These are phyloP conservation scores for Oxygymnocypris stewartii DNA, from an alignment of 2,113 vertebrate species.

Conservation along the genomic window DNA sequence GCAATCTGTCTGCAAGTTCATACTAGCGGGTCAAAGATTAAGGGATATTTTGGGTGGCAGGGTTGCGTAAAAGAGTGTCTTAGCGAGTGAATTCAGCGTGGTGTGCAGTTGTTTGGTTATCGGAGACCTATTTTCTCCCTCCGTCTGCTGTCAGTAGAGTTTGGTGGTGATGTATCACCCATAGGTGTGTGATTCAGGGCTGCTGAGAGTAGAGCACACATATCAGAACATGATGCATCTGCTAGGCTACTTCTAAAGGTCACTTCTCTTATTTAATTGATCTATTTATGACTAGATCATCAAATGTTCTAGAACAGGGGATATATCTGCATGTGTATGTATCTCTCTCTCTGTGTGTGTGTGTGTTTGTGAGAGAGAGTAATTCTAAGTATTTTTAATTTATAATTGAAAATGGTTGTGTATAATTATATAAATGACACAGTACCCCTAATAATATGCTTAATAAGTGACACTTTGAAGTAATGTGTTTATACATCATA, in stretches of 20 bases:
- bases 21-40: neutral
- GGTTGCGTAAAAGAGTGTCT: slow-evolving; percentile 4
- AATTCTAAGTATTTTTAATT: too few species aligned
- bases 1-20: neutral
- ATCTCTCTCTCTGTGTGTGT: neutral
- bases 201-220: slow-evolving; percentile 46
- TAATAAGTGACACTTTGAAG: too few species aligned
- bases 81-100: slow-evolving; percentile 2
- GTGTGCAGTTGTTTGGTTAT: slow-evolving; percentile 22
- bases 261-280: slow-evolving; percentile 48
- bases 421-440: too few species aligned
- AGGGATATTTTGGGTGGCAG: slow-evolving; percentile 6
- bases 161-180: slow-evolving; percentile 52
- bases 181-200: slow-evolving; percentile 39
- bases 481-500: too few species aligned
- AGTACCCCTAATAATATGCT: too few species aligned
- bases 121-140: neutral
- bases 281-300: slow-evolving; percentile 36
- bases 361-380: neutral
- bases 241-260: slow-evolving; percentile 49
- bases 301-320: slow-evolving; percentile 24
- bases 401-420: too few species aligned
- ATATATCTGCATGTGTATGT: neutral
- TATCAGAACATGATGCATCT: slow-evolving; percentile 54
- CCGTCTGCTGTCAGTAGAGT: slow-evolving; percentile 17